phyloP scores from a whole-genome alignment of 2,888 invertebrate species.

The Gymnoscelis rufifasciata region DNA sequence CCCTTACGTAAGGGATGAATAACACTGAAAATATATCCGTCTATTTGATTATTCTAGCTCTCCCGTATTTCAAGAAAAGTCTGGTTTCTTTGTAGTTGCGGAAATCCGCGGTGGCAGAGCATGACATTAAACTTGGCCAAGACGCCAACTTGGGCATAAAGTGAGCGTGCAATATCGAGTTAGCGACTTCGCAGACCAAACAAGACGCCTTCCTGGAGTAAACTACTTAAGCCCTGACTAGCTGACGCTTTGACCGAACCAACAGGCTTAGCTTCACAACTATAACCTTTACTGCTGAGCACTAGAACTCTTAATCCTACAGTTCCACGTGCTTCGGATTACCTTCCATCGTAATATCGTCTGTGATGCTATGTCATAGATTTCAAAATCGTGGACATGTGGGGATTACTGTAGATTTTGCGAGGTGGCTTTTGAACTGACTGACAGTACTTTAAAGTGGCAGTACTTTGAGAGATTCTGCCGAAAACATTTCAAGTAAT shows the following conservation, averaged over 20 bases:
- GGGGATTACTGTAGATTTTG: slow-evolving; percentile 40
- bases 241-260: slow-evolving; percentile 52
- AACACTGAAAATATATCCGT: too few species aligned
- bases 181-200: slow-evolving; percentile 64
- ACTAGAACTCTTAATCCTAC: slow-evolving; percentile 22
- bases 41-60: too few species aligned
- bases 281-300: slow-evolving; percentile 32
- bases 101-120: slow-evolving; percentile 41
- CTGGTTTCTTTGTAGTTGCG: slow-evolving; percentile 10
- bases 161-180: slow-evolving; percentile 74
- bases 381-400: slow-evolving; percentile 27
- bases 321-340: slow-evolving; percentile 11
- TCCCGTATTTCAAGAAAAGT: too few species aligned
- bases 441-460: slow-evolving; percentile 39
- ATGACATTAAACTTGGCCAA: slow-evolving; percentile 61
- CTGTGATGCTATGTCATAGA: slow-evolving; percentile 27
- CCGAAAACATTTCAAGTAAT: not conserved
- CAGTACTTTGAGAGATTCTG: slow-evolving; percentile 2
- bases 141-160: slow-evolving; percentile 41
- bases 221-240: slow-evolving; percentile 63
- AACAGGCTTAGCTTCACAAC: slow-evolving; percentile 37
- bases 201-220: slow-evolving; percentile 54
- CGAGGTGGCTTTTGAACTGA: slow-evolving; percentile 49
- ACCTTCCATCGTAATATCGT: slow-evolving; percentile 23
- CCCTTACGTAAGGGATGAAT: too few species aligned